A percentile compares a stretch with the other conserved stretches of the same genome.
phyloP scores from a whole-genome alignment of 2,113 vertebrate genomes.

The Plecotus auritus region DNA sequence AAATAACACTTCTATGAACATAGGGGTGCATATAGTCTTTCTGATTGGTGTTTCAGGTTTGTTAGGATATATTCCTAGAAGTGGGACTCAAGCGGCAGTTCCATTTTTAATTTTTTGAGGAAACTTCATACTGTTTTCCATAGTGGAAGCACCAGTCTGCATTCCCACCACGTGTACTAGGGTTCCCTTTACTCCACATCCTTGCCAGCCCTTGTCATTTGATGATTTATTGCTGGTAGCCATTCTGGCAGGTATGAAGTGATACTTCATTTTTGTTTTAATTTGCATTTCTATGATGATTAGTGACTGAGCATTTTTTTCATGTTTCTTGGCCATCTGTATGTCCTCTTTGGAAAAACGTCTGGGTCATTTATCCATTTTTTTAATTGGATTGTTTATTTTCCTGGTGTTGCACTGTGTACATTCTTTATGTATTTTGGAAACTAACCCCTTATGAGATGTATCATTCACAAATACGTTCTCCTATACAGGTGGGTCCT shows the following conservation, averaged over 20 bases:
- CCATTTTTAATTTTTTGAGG: neutral
- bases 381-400: neutral
- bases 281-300: neutral
- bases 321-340: neutral
- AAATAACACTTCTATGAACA: neutral
- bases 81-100: neutral
- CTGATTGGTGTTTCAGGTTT: neutral
- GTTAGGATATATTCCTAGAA: neutral
- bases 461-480: neutral
- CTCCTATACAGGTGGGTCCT: neutral
- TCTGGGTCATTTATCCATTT: neutral
- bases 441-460: neutral
- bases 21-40: neutral
- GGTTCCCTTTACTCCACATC: neutral
- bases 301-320: neutral
- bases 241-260: neutral
- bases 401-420: neutral
- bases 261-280: neutral
- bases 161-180: neutral
- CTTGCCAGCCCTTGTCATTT: neutral
- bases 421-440: neutral
- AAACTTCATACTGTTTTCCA: neutral
- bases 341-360: neutral
- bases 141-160: neutral
- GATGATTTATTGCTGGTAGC: neutral